Base-by-base conservation (phyloP, 2,888 invertebrate species). In the Cloeon dipterum region DNA sequence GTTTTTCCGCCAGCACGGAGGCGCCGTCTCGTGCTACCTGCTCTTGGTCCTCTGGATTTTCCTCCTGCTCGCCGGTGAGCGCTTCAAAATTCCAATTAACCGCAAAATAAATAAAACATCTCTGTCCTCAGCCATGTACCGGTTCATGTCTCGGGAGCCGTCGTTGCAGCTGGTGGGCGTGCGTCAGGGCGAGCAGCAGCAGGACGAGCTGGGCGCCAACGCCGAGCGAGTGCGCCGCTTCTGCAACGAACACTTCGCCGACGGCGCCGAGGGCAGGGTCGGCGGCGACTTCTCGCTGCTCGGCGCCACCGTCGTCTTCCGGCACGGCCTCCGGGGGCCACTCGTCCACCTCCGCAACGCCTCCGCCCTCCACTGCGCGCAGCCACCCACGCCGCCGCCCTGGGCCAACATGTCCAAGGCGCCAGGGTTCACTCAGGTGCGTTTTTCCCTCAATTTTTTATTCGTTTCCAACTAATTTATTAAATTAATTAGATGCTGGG, bases 261-360 rank as follows among this genome's bases (percentile, higher is more conserved):
- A n/a, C n/a, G n/a, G n/a, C 50, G 40, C 48, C 51, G 11, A 45
- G 65, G 55, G 62, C 48, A 52, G 55, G 49, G 46, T 62, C 49
- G 61, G 61, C 43, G 66, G 65, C 13, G 64, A 68, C 38, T 70
- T 74, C 62, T 56, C 67, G 29, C 55, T 79, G 26, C 73, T 73
- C 50, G 78, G 77, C 4, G 66, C 79, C 3, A 53, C 85, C 26
- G 63, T 83, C 35, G 61, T 88, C 34, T 74, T 83, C 4, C 64
- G 91, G 13, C 91, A 91, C 52, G 91, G 91, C 0, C 89, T 89
- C 53, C 62, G 91, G 35, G 85, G 88, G 0, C 82, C 89, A 0
- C 62, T 91, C 42, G 75, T 81, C 8, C 79, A 83, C 50, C 68
- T 91, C 2, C 67, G 73, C 37, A 78, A 76, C 40, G 74, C 82